A percentile compares a stretch with the other conserved stretches of the same genome.
Conservation (phyloP, 2,797 vertebrate species). For the Carapus acus region DNA sequence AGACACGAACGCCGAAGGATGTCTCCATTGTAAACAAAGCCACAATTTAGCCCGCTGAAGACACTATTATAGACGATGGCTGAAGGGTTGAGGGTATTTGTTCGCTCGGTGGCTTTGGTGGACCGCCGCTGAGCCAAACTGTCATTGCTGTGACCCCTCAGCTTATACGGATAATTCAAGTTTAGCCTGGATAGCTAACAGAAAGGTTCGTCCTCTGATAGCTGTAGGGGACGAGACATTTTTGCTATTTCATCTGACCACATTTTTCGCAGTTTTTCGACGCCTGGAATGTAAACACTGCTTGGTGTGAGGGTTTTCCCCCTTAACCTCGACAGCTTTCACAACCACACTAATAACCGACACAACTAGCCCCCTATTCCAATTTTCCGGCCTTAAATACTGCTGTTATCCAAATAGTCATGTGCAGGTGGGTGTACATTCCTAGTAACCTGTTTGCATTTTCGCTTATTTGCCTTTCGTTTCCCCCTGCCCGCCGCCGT, state of each 20-base stretch:
- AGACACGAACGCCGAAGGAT: constrained; percentile 4
- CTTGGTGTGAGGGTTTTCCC: constrained; percentile 22
- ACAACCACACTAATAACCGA: constrained; percentile 8
- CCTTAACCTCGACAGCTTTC: constrained; percentile 18
- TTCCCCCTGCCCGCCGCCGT: constrained; percentile 31
- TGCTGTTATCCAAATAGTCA: not conserved
- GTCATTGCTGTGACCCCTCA: constrained; percentile 78
- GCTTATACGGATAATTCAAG: constrained; percentile 69
- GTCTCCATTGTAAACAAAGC: not conserved
- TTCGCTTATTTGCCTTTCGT: constrained; percentile 16
- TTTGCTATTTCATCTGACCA: not conserved
- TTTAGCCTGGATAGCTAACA: constrained; percentile 58
- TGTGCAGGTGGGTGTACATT: not conserved
- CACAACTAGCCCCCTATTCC: not conserved
- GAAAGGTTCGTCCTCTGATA: constrained; percentile 18
- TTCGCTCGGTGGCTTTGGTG: constrained; percentile 28
- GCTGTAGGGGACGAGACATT: not conserved
- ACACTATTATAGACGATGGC: constrained; percentile 9
- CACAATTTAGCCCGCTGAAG: not conserved
- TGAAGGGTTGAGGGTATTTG: not conserved
- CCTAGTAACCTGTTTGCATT: not conserved
- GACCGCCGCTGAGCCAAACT: constrained; percentile 59
- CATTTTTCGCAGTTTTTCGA: not conserved
- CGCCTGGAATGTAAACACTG: constrained; percentile 42
- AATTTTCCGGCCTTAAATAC: constrained; percentile 1